phyloP scores from a whole-genome alignment of 2,888 invertebrate species.

The Tuberolachnus salignus region DNA sequence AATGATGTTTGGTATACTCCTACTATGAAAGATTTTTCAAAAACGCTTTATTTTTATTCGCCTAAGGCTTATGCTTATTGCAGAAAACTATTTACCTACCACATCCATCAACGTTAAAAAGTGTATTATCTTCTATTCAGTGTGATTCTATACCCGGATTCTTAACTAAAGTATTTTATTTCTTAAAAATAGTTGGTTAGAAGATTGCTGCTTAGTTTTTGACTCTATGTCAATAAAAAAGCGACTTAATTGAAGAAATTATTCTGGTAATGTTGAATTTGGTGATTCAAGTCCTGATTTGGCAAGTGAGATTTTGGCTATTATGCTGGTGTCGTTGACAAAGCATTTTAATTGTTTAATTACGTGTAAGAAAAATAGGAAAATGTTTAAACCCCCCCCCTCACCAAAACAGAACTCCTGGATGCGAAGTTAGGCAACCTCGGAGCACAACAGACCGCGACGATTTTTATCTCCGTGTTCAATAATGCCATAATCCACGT shows the following conservation, averaged over 20 bases:
- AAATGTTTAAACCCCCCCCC: no score
- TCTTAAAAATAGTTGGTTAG: not conserved
- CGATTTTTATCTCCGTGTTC: no score
- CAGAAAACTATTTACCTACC: not conserved
- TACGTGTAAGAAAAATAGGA: no score
- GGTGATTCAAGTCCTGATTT: not conserved
- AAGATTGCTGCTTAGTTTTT: not conserved
- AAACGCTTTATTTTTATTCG: not conserved
- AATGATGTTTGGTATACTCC: not conserved
- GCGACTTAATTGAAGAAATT: not conserved
- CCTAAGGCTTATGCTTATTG: not conserved
- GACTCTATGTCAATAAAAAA: slow-evolving; percentile 2
- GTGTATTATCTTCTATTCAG: not conserved
- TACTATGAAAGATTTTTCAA: not conserved
- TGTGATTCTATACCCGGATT: not conserved
- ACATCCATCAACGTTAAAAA: not conserved
- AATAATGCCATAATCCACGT: no score
- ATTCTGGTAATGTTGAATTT: no score
- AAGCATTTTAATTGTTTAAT: no score
- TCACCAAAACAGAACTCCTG: no score
- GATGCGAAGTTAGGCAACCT: no score
- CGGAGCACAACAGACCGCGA: no score
- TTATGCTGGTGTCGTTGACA: not conserved
- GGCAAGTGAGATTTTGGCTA: not conserved
- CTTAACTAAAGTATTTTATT: not conserved